Conservation (phyloP, 37 sponge, comb jelly and placozoan genomes). For the Petrosia ficiformis region DNA sequence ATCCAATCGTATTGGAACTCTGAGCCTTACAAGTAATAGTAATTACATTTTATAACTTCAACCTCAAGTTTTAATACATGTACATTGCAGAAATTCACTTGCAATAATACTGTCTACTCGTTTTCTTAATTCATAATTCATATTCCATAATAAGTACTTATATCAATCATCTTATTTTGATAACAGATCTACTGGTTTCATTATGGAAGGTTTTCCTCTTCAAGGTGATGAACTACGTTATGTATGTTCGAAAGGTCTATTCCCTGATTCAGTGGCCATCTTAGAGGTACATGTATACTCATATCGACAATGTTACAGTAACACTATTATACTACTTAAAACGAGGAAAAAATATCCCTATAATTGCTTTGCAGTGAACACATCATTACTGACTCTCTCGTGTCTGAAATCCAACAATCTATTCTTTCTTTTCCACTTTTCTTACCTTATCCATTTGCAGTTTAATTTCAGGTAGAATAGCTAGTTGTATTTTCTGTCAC, state of each 20-base stretch:
- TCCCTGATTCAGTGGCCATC: conserved; percentile 79
- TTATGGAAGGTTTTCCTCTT: conserved; percentile 91
- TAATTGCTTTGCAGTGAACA: no score
- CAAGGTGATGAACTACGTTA: conserved; percentile 70
- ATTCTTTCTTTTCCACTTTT: no score
- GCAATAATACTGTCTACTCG: background rate
- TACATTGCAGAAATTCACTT: background rate
- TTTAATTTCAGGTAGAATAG: no score
- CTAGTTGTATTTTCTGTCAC: no score
- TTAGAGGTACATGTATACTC: conserved; percentile 53
- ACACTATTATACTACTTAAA: background rate
- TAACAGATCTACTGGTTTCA: conserved; percentile 82
- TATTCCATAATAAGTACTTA: no score
- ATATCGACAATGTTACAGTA: background rate
- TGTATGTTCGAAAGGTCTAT: conserved; percentile 69
- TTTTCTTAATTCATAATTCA: no score
- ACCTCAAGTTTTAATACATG: background rate
- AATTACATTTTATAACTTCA: conserved; percentile 2
- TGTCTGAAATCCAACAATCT: no score
- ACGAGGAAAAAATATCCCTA: background rate
- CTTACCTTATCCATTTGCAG: no score
- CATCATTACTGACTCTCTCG: no score
- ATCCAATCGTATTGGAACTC: conserved; percentile 72
- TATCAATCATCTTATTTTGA: no score
- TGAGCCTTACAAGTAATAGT: conserved; percentile 85